Conservation (phyloP, 2,797 vertebrate species). For the Chelmon rostratus region DNA sequence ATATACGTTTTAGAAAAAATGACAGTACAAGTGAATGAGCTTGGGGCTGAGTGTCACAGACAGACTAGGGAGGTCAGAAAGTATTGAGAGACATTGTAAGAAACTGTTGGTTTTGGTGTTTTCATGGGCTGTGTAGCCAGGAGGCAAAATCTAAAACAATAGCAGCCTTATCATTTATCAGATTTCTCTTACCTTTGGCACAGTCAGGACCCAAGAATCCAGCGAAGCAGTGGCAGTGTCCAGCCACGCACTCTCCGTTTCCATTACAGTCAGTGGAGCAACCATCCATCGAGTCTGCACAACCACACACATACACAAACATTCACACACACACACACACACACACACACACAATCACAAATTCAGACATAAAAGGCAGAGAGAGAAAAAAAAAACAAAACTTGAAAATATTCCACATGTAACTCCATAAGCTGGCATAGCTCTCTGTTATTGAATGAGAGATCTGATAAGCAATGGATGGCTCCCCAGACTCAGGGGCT, state of each 20-base stretch:
- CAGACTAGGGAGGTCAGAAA: neutral
- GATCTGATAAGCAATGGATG: constrained; percentile 85
- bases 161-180: constrained; percentile 8
- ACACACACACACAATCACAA: constrained; percentile 28
- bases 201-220: constrained; percentile 96
- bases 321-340: constrained; percentile 21
- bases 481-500: constrained; percentile 79
- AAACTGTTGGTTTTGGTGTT: neutral
- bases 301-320: constrained; percentile 19
- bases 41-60: neutral
- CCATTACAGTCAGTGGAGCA: constrained; percentile 96
- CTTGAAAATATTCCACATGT: constrained; percentile 62
- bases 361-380: constrained; percentile 25
- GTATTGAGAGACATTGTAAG: neutral
- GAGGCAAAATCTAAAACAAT: neutral
- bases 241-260: constrained; percentile 96
- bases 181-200: constrained; percentile 90
- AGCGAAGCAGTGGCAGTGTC: constrained; percentile 96
- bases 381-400: constrained; percentile 6
- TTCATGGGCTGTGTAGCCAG: neutral
- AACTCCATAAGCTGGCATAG: constrained; percentile 69
- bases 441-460: constrained; percentile 81
- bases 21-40: neutral
- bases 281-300: constrained; percentile 93
- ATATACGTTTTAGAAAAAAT: neutral